Evolutionary conservation across 2,888 invertebrate genomes (phyloP).

Genomic region (Thalpophila matura): DNA sequence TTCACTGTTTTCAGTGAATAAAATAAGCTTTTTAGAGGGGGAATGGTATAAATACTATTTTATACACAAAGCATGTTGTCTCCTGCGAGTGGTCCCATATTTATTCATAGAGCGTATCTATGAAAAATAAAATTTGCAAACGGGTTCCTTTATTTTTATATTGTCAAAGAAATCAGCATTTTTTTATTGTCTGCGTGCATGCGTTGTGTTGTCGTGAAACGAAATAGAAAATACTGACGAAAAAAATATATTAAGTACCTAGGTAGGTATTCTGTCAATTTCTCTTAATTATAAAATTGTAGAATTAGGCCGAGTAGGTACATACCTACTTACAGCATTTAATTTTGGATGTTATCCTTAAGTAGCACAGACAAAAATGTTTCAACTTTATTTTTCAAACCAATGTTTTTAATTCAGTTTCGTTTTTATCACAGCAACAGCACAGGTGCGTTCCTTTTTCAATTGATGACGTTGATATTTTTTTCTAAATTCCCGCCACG

Average conservation of each 20-base stretch:
- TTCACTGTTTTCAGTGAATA: no score
- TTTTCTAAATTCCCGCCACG: conserved; percentile 77
- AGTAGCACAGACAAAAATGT: neutral
- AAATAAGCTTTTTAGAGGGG: no score
- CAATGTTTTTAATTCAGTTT: conserved; percentile 3
- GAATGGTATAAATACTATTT: neutral
- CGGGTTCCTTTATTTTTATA: conserved; percentile 38
- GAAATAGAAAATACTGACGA: conserved; percentile 3
- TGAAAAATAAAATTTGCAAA: conserved; percentile 46
- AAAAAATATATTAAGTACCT: no score
- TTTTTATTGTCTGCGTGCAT: conserved; percentile 26
- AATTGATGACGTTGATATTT: conserved; percentile 53
- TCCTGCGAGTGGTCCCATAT: conserved; percentile 29
- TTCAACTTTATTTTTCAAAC: conserved; percentile 1
- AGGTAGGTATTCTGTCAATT: no score
- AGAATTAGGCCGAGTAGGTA: no score
- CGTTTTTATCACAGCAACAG: conserved; percentile 49
- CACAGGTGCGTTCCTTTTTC: conserved; percentile 66
- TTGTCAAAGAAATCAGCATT: conserved; percentile 48
- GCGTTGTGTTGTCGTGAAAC: conserved; percentile 5
- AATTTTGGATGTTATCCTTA: neutral
- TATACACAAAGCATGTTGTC: neutral
- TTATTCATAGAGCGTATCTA: conserved; percentile 49
- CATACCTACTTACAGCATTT: neutral
- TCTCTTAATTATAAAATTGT: no score